phyloP scores from a whole-genome alignment of 37 sponge, comb jelly and placozoan species.

The Geodia barretti region DNA sequence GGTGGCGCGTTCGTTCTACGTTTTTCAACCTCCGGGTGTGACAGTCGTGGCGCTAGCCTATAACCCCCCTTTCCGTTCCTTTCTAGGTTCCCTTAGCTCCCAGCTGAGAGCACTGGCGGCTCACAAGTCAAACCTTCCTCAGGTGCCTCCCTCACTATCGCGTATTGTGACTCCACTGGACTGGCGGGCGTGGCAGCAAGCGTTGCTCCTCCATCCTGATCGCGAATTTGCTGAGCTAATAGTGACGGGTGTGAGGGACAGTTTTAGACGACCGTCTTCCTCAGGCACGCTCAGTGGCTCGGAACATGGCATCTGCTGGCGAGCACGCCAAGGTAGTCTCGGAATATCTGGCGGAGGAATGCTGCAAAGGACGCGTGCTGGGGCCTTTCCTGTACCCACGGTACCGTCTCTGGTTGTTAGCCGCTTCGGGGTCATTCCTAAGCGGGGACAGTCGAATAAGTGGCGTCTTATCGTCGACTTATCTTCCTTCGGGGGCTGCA shows the following conservation, averaged over 20 bases:
- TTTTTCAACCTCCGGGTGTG: too few species aligned
- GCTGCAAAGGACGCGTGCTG: neutral
- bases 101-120: too few species aligned
- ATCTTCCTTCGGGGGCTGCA: slow-evolving; percentile 5
- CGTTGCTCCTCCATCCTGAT: slow-evolving; percentile 5
- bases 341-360: neutral
- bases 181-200: slow-evolving; percentile 18
- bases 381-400: neutral
- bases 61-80: too few species aligned
- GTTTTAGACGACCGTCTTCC: slow-evolving; percentile 19
- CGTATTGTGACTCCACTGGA: slow-evolving; percentile 9
- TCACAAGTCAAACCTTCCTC: too few species aligned
- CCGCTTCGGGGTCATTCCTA: slow-evolving; percentile 33
- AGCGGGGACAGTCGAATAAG: neutral
- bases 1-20: too few species aligned
- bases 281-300: neutral
- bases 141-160: too few species aligned
- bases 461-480: slow-evolving; percentile 35
- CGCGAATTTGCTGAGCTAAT: slow-evolving; percentile 1
- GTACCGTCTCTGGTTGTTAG: neutral
- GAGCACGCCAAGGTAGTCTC: neutral
- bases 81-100: too few species aligned
- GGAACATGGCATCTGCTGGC: slow-evolving; percentile 2
- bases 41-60: too few species aligned
- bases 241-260: slow-evolving; percentile 4